Evolutionary conservation across 1,140 invertebrate genomes (phyloP).

Genomic region (Camponotus floridanus): DNA sequence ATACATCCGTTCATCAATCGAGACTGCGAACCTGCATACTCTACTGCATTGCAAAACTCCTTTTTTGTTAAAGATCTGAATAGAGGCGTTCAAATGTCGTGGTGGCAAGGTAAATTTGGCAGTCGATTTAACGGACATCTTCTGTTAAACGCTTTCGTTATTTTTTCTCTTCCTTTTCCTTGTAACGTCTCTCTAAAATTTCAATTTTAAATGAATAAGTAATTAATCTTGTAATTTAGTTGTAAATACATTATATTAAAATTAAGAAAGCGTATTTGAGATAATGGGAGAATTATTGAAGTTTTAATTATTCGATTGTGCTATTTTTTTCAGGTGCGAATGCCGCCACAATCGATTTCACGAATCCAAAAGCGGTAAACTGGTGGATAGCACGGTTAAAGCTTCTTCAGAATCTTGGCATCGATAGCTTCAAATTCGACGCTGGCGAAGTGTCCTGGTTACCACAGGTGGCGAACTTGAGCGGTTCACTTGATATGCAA

Average conservation of each 20-base stretch:
- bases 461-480: slow-evolving; percentile 86
- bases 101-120: slow-evolving; percentile 92
- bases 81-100: slow-evolving; percentile 88
- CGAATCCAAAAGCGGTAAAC: slow-evolving; percentile 89
- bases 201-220: not conserved
- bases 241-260: not conserved
- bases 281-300: slow-evolving; percentile 3
- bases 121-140: not conserved
- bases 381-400: slow-evolving; percentile 91
- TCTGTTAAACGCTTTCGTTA: not conserved
- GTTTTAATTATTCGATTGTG: slow-evolving; percentile 17
- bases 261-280: not conserved
- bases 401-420: slow-evolving; percentile 87
- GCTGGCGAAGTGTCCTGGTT: slow-evolving; percentile 92
- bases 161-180: not conserved
- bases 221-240: not conserved
- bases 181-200: not conserved
- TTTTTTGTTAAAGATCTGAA: slow-evolving; percentile 88
- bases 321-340: slow-evolving; percentile 77
- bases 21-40: slow-evolving; percentile 89
- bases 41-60: slow-evolving; percentile 86
- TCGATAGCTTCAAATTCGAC: slow-evolving; percentile 97
- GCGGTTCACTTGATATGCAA: slow-evolving; percentile 84
- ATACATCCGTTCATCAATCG: slow-evolving; percentile 96
- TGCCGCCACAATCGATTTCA: slow-evolving; percentile 91